Base-by-base conservation (phyloP, 2,888 invertebrate genomes). In the Drosophila seclusa region DNA sequence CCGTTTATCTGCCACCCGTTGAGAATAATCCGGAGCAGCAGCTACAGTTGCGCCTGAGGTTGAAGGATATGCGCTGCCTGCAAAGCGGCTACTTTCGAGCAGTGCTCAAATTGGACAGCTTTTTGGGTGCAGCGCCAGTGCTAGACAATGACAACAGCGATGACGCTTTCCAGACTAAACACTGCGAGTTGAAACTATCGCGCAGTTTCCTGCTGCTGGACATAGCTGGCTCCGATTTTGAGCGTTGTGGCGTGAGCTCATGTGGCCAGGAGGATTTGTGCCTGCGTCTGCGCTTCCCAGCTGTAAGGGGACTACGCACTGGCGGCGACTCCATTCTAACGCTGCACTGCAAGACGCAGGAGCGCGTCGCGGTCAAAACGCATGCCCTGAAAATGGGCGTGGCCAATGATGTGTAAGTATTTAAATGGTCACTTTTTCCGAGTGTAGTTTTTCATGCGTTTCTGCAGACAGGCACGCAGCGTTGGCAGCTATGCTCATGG, bases 261-360 rank as follows among this genome's bases (percentile, higher is more conserved):
- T 95, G 95, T 83, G 93, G 92, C 2, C 90, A 85, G 68, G 94
- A 86, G 68, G 94, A 94, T 83, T 93, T 95, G 79, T 95, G 95
- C 75, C 85, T 95, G n/a, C 92, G 93, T 6, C 49, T 95, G 7
- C 91, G 95, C 52, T 94, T 95, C 88, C 95, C 95, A 0, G 92
- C 94, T 1, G 93, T 95, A 13, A 83, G 92, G 31, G 95, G 94
- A 7, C 90, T 95, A 70, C 93, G 93, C 85, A 92, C 95, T 10
- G 93, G 93, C 2, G 93, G 93, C 34, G 95, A 95, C 83, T 88
- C 92, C 1, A 92, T 94, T 48, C 87, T 95, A 27, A 94, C 94
- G 6, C 87, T 95, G 52, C 94, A 94, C 78, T 95, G 95, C 82
- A 94, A 93, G 68, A 93, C 94, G 0, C 95, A 95, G 80, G 94